phyloP scores from a whole-genome alignment of 2,888 invertebrate genomes.

The Bimastos eiseni region DNA sequence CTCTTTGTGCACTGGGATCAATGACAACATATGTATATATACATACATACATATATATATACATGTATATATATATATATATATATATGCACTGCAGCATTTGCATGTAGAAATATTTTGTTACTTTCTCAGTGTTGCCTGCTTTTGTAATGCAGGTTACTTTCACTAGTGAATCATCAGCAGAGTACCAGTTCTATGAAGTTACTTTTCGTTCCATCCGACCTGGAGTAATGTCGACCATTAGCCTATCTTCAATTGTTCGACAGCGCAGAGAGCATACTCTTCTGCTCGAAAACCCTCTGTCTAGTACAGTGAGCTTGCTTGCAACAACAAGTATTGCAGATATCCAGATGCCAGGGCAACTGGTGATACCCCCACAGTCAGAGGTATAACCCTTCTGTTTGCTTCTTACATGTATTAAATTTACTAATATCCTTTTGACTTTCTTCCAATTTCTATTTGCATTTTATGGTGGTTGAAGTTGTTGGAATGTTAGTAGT shows the following conservation, averaged over 20 bases:
- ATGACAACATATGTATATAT: too few species aligned
- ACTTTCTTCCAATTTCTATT: neutral
- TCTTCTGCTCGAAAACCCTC: constrained; percentile 59
- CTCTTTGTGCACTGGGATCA: too few species aligned
- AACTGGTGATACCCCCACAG: constrained; percentile 56
- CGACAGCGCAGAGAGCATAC: constrained; percentile 58
- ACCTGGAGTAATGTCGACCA: constrained; percentile 54
- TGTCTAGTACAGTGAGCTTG: constrained; percentile 56
- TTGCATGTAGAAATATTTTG: neutral
- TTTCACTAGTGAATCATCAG: constrained; percentile 59
- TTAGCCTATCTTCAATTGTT: constrained; percentile 59
- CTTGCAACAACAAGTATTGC: constrained; percentile 52
- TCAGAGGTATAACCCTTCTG: constrained; percentile 54
- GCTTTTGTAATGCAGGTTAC: constrained; percentile 52
- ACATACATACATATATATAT: neutral
- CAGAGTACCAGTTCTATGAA: constrained; percentile 62
- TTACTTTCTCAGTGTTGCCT: neutral
- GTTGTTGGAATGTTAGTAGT: neutral
- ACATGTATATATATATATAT: neutral
- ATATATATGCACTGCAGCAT: neutral
- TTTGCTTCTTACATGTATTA: neutral
- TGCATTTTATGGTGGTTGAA: too few species aligned
- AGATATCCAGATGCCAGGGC: constrained; percentile 58
- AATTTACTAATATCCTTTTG: constrained; percentile 10
- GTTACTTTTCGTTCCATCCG: constrained; percentile 55